A percentile compares a stretch with the other conserved stretches of the same genome.
These are phyloP conservation scores for Sebastes variabilis DNA, from an alignment of 2,797 vertebrate species.

Conservation along the genomic window DNA sequence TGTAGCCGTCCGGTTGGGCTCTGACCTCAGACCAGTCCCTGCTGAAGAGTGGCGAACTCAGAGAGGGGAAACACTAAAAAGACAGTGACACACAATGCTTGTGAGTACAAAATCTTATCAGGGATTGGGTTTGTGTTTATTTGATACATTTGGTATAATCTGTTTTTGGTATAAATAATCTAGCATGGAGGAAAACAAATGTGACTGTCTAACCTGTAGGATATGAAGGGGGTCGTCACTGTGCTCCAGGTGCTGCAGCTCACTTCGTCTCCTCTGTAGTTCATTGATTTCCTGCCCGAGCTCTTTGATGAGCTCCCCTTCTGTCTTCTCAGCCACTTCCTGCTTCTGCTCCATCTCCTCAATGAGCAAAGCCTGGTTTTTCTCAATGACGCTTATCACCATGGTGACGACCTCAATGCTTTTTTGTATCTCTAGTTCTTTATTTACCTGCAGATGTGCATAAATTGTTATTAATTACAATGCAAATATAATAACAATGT, in stretches of 20 bases:
- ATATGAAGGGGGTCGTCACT: constrained; percentile 53
- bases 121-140: not conserved
- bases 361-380: constrained; percentile 31
- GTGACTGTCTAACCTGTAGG: constrained; percentile 39
- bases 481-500: not conserved
- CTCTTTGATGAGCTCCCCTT: constrained; percentile 22
- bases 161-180: not conserved
- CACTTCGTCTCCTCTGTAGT: constrained; percentile 32
- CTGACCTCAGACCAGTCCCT: constrained; percentile 45
- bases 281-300: constrained; percentile 55
- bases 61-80: constrained; percentile 38
- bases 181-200: not conserved
- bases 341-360: constrained; percentile 46
- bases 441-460: constrained; percentile 28
- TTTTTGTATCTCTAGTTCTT: constrained; percentile 26
- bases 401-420: constrained; percentile 19
- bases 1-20: not conserved
- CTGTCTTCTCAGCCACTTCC: not conserved
- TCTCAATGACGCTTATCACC: constrained; percentile 36
- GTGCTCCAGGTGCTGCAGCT: constrained; percentile 56
- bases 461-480: not conserved
- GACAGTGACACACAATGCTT: not conserved
- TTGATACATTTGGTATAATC: not conserved
- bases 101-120: not conserved
- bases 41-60: constrained; percentile 15